Base-by-base conservation (phyloP, 2,888 invertebrate species). In the Holacanthella duospinosa region DNA sequence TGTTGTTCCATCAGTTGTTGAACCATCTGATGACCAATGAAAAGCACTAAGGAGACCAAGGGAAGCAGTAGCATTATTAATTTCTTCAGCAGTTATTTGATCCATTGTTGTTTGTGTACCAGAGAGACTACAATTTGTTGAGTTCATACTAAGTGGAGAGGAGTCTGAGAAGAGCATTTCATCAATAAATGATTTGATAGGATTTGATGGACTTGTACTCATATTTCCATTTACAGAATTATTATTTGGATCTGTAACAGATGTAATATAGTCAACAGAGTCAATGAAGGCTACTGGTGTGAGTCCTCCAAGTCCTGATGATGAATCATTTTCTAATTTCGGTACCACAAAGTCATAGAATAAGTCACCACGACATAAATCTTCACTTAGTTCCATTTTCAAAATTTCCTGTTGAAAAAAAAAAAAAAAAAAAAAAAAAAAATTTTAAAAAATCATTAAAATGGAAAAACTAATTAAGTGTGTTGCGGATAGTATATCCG, bases 331-430 rank as follows among this genome's bases (percentile, higher is more conserved):
- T 48, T 71, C 70, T 44, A 69, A 48, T 44, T 68, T 70, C 61
- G 63, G 63, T 27, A 60, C 59, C 29, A 68, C 68, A 48, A 71
- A 65, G 59, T 71, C 69, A 59, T 69, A 71, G 61, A 70, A 71
- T 21, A 48, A 48, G 57, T 71, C 71, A 19, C 65, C 27, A 26
- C 64, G 66, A 36, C 68, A 66, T 19, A 67, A 55, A 27, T 71
- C 71, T 43, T 71, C 71, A 57, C 65, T 70, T 61, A 71, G 68
- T 68, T 71, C 71, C 71, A 71, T 71, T 56, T 55, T 62, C 6
- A 16, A 2, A 43, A 43, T 28, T 43, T 6, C 12, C 25, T 44
- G 53, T 29, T 24, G 36, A 36, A 36, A 36, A 36, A 36, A n/a
- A 48, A 48, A 21, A 48, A 48, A 48, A 48, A 48, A 4, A 21